Evolutionary conservation across 1,140 invertebrate genomes (phyloP).

Genomic region (Stegodyphus dumicola): DNA sequence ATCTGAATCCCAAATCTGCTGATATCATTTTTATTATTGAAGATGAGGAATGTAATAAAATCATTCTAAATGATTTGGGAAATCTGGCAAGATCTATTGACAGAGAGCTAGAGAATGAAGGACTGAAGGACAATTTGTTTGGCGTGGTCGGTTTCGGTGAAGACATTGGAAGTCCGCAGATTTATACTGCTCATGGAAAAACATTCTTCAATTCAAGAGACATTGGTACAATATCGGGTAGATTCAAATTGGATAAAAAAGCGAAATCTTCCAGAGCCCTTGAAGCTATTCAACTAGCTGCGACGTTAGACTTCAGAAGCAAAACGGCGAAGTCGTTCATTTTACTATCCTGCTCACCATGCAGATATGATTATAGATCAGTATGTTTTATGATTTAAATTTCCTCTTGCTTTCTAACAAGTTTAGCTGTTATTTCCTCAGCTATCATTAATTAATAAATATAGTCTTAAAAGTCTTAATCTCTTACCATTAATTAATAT

Average conservation of each 20-base stretch:
- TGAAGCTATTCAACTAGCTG: constrained; percentile 51
- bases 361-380: constrained; percentile 55
- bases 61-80: constrained; percentile 24
- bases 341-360: constrained; percentile 42
- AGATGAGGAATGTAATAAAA: constrained; percentile 81
- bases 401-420: neutral
- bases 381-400: constrained; percentile 10
- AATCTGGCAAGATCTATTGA: constrained; percentile 65
- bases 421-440: neutral
- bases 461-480: no score
- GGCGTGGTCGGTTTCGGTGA: constrained; percentile 85
- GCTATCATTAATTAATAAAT: neutral
- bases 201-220: constrained; percentile 65
- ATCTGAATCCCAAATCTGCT: constrained; percentile 70
- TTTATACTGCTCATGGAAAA: constrained; percentile 69
- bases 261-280: constrained; percentile 30
- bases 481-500: no score
- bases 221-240: neutral
- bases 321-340: constrained; percentile 34
- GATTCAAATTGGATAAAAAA: constrained; percentile 21
- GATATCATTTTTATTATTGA: constrained; percentile 91
- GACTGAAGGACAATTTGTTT: constrained; percentile 73
- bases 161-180: constrained; percentile 76
- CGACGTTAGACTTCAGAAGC: neutral
- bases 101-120: constrained; percentile 65